These are phyloP conservation scores for Notechis scutatus DNA, from an alignment of 2,113 vertebrate species.

Conservation along the genomic window DNA sequence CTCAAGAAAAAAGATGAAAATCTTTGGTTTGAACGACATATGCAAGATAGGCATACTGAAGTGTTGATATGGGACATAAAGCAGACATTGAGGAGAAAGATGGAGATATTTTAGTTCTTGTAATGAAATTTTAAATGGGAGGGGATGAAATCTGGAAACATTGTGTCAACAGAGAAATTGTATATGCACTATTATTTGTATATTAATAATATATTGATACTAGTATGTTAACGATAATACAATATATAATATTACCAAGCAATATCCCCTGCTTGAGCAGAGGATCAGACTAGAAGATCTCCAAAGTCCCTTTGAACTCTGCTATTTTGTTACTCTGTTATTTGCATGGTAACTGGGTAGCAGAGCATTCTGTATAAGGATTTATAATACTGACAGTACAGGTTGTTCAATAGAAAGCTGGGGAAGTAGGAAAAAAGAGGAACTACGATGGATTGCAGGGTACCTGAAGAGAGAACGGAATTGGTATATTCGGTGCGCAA, in stretches of 20 bases:
- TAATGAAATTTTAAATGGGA: slow-evolving; percentile 31
- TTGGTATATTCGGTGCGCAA: slow-evolving; percentile 11
- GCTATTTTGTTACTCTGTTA: background rate
- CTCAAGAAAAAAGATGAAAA: slow-evolving; percentile 43
- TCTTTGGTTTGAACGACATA: background rate
- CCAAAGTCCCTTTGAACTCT: background rate
- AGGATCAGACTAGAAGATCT: background rate
- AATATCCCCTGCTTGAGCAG: background rate
- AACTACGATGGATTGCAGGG: background rate
- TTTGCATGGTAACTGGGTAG: background rate
- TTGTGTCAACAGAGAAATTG: background rate
- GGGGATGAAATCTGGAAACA: background rate
- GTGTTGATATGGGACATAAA: background rate
- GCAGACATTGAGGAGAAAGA: background rate
- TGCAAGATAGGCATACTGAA: slow-evolving; percentile 27
- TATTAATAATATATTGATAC: background rate
- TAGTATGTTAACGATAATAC: background rate
- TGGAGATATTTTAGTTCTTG: slow-evolving; percentile 35
- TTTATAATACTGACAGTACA: slow-evolving; percentile 13
- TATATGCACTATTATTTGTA: background rate
- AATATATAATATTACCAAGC: background rate
- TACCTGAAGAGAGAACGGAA: background rate
- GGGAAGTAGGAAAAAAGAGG: background rate
- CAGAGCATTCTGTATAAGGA: background rate
- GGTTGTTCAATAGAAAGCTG: background rate